Evolutionary conservation across 2,888 invertebrate genomes (phyloP).

Genomic region (Mactromeris polynyma): DNA sequence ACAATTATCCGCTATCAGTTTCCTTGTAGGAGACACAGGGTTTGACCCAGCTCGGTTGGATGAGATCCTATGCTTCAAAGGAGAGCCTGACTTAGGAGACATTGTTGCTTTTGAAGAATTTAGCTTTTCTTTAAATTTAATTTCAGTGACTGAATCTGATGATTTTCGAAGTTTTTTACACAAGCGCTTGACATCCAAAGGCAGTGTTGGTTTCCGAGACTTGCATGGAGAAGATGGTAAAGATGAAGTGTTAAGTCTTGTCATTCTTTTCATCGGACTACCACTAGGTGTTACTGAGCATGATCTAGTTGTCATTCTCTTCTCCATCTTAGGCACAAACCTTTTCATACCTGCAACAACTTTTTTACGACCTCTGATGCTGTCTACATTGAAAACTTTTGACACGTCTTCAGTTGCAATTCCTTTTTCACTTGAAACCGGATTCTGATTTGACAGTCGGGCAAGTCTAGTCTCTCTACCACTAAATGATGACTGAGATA

Average conservation of each 20-base stretch:
- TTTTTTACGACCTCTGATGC: neutral
- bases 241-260: slow-evolving; percentile 4
- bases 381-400: neutral
- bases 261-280: slow-evolving; percentile 20
- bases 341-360: neutral
- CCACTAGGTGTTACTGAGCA: slow-evolving; percentile 24
- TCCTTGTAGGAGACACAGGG: neutral
- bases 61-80: neutral
- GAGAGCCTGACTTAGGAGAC: neutral
- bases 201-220: neutral
- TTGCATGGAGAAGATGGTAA: slow-evolving; percentile 21
- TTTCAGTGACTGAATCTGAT: neutral
- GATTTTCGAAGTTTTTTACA: neutral
- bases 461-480: neutral
- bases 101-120: neutral
- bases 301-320: slow-evolving; percentile 10
- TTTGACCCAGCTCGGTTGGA: neutral
- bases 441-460: neutral
- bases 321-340: neutral
- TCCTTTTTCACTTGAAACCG: neutral
- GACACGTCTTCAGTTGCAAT: neutral
- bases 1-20: neutral
- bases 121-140: neutral
- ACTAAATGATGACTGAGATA: neutral
- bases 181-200: slow-evolving; percentile 21